Conservation (phyloP, 2,797 vertebrate species). For the Odontamblyopus lacepedii region DNA sequence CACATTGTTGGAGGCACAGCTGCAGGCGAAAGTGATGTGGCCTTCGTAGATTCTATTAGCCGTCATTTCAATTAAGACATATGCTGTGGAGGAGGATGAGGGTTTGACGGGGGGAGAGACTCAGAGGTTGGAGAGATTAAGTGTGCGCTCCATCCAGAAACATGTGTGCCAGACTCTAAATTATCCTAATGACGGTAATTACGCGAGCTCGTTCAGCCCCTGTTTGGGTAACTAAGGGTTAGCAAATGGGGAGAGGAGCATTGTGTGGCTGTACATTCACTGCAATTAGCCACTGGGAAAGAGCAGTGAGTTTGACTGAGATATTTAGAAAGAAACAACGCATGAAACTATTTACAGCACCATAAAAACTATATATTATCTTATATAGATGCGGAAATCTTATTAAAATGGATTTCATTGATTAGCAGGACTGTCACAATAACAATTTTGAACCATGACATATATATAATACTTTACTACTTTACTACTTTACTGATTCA, state of each 20-base stretch:
- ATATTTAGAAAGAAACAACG: neutral
- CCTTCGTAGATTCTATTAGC: constrained; percentile 69
- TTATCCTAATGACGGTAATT: constrained; percentile 73
- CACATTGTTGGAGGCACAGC: constrained; percentile 49
- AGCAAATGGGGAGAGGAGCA: constrained; percentile 46
- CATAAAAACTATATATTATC: no score
- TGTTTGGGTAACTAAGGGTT: constrained; percentile 65
- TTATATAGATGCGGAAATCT: no score
- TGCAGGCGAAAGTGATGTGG: constrained; percentile 63
- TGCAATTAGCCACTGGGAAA: neutral
- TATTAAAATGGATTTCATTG: no score
- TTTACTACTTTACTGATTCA: no score
- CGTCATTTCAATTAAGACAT: constrained; percentile 73
- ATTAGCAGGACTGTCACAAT: no score
- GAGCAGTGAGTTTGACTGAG: neutral
- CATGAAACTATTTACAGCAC: neutral
- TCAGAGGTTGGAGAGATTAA: constrained; percentile 68
- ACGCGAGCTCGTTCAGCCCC: constrained; percentile 61
- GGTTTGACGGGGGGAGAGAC: constrained; percentile 67
- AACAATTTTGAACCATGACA: no score
- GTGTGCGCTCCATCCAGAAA: constrained; percentile 59
- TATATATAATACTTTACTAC: no score
- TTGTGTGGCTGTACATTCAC: constrained; percentile 27
- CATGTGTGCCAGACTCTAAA: constrained; percentile 63
- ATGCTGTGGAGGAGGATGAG: constrained; percentile 34